Evolutionary conservation across 2,888 invertebrate genomes (phyloP).

Genomic region (Aricia artaxerxes): DNA sequence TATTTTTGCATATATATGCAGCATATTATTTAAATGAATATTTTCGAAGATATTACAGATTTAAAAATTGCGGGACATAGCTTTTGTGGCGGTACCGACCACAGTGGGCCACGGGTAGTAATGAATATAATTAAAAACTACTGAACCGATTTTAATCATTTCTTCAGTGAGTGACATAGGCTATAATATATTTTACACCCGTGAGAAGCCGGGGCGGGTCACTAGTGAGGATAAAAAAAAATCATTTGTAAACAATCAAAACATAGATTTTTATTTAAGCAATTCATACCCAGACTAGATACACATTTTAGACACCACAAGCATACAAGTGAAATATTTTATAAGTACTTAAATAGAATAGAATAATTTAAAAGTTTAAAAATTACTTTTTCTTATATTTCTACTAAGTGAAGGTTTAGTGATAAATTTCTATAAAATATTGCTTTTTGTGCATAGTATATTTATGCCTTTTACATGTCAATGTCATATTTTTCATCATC

Average conservation of each 20-base stretch:
- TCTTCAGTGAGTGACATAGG: too few species aligned
- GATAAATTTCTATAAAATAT: constrained; percentile 26
- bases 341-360: not conserved
- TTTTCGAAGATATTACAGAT: too few species aligned
- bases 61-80: too few species aligned
- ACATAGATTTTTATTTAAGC: constrained; percentile 23
- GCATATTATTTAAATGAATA: too few species aligned
- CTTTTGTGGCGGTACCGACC: too few species aligned
- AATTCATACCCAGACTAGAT: constrained; percentile 23
- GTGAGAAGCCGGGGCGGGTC: too few species aligned
- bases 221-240: not conserved
- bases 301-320: constrained; percentile 18
- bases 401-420: constrained; percentile 7
- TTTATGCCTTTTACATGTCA: constrained; percentile 56
- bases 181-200: too few species aligned
- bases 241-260: not conserved
- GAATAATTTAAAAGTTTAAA: constrained; percentile 1
- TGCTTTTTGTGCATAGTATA: not conserved
- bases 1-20: too few species aligned
- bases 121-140: too few species aligned
- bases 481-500: constrained; percentile 79
- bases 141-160: too few species aligned
- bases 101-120: too few species aligned
- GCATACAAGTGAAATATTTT: not conserved
- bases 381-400: not conserved